Base-by-base conservation (phyloP, 2,113 vertebrate genomes). In the Oenanthe melanoleuca region DNA sequence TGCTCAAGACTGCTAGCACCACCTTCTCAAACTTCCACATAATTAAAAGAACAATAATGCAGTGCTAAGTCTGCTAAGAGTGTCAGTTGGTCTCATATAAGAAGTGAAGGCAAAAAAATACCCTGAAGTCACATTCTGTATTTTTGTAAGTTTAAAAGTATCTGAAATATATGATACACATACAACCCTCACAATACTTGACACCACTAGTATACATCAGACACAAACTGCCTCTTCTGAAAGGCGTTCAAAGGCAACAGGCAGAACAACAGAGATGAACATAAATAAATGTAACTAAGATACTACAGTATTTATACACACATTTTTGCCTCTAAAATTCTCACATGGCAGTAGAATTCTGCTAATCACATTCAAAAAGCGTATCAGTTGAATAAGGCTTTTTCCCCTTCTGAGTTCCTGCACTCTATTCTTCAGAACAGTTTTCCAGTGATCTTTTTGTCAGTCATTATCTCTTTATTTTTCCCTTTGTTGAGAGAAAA, bases 321-420 rank as follows among this genome's bases (percentile, higher is more conserved):
- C 8, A 37, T 29, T 81, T 53, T 9, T 6, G 15, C 23, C 38
- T 72, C 49, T 72, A 26, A 70, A 85, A 57, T 44, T 81, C 37
- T 75, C 53, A 69, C 11, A 28, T 0, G 2, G 28, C 60, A 80
- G 21, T 25, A 25, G 19, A 70, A 83, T 70, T 92, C 38, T 17
- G 37, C 45, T 72, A 42, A 7, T 38, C 29, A 11, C 17, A 78
- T 44, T 42, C 34, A 57, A 88, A 92, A 73, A 49, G 6, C 6
- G 0, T 16, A 40, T 24, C 11, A 67, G 42, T 0, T 60, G 31
- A 80, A n/a, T 10, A 37, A 0, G 33, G 17, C 8, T 72, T 61
- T 57, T 55, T 14, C 22, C 21, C 44, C 23, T 69, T 49, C 25
- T 40, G 15, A 80, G 33, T 40, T 82, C 44, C 28, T n/a, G 74